These are phyloP conservation scores for Asteroscopus sphinx DNA, from an alignment of 2,888 invertebrate genomes.

Conservation along the genomic window DNA sequence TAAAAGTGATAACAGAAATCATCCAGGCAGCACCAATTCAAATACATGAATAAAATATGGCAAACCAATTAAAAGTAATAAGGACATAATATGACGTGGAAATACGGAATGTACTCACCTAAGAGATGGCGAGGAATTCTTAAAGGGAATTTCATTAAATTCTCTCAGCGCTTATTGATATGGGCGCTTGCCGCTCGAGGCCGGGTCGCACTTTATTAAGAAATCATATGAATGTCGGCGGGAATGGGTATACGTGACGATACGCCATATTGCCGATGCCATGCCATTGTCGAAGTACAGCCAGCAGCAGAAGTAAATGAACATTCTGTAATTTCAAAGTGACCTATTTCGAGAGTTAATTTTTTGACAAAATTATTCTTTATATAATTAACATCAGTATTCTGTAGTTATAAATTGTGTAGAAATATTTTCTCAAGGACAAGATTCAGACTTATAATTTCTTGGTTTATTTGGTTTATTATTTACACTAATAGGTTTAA, in stretches of 20 bases:
- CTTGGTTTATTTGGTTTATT: too few species aligned
- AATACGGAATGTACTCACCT: slow-evolving; percentile 71
- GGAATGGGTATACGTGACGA: slow-evolving; percentile 83
- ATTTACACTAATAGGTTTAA: too few species aligned
- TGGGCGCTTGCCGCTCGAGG: slow-evolving; percentile 80
- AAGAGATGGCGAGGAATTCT: slow-evolving; percentile 74
- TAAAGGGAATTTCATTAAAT: slow-evolving; percentile 81
- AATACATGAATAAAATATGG: slow-evolving; percentile 39
- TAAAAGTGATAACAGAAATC: too few species aligned
- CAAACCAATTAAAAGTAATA: slow-evolving; percentile 68
- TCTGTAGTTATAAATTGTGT: too few species aligned
- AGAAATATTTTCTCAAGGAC: too few species aligned
- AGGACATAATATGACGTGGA: slow-evolving; percentile 61
- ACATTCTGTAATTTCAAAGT: too few species aligned
- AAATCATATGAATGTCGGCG: slow-evolving; percentile 85
- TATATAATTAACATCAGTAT: too few species aligned
- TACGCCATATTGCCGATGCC: slow-evolving; percentile 77
- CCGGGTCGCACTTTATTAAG: slow-evolving; percentile 86
- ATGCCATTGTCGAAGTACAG: slow-evolving; percentile 56
- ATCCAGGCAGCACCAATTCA: too few species aligned
- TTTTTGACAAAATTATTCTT: too few species aligned
- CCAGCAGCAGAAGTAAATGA: too few species aligned
- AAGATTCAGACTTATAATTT: too few species aligned
- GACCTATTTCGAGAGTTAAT: too few species aligned
- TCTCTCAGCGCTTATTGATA: slow-evolving; percentile 84